Base-by-base conservation (phyloP, 2,797 vertebrate genomes). In the Oophaga sylvatica region DNA sequence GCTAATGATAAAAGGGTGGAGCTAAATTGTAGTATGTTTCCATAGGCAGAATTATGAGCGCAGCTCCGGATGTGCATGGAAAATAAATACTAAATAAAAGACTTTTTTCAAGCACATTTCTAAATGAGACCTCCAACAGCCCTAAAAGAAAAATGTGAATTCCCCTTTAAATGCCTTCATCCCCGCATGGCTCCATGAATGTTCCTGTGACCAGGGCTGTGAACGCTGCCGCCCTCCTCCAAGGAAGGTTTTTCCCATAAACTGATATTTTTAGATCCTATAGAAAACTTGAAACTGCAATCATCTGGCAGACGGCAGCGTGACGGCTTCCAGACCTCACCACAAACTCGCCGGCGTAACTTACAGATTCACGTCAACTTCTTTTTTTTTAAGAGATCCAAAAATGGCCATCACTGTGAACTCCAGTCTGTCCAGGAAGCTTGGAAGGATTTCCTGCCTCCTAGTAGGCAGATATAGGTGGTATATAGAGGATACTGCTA, bases 181-280 rank as follows among this genome's bases (percentile, higher is more conserved):
- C 12, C 79, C n/a, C 48, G 13, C 65, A 53, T 10, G 63, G 20
- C 83, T 78, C 41, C n/a, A 17, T 16, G 19, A 80, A 31, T 19
- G 17, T 48, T 22, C 48, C 22, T 86, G 63, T 80, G 26, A 45
- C 67, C 73, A 19, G n/a, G 57, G 75, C 20, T 29, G 35, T 70
- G 22, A 31, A 65, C 29, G 70, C 31, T 48, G 56, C 63, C 78
- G n/a, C 20, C 78, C 63, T 75, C 83, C 45, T 53, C 73, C 29
- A 41, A 22, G 45, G 56, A 82, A 75, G 62, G 26, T 78, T 83
- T 53, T 89, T 89, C 73, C 80, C 84, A 89, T 86, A 83, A 89
- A 85, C 59, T 48, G 31, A 77, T 89, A 86, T 86, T 86, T 89
- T 89, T 86, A 89, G 84, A 80, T 81, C 62, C 53, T 75, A 75